These are phyloP conservation scores for Salmo trutta DNA, from an alignment of 2,797 vertebrate species.

Conservation along the genomic window DNA sequence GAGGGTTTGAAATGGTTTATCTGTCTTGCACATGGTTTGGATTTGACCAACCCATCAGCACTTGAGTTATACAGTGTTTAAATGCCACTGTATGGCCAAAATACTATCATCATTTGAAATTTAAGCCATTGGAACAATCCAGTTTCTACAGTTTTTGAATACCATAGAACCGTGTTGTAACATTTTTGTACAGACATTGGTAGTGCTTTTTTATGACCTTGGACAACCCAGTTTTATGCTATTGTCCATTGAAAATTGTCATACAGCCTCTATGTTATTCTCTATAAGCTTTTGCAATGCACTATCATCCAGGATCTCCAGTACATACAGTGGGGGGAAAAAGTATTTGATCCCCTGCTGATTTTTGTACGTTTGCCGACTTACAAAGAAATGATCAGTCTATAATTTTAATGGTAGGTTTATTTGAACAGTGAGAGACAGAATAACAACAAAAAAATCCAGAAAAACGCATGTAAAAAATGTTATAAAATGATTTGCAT, in stretches of 20 bases:
- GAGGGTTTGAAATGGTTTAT: slow-evolving; percentile 56
- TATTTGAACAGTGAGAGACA: no score
- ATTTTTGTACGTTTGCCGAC: no score
- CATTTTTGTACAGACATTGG: slow-evolving; percentile 1
- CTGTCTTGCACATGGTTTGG: slow-evolving; percentile 59
- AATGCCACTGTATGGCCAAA: slow-evolving; percentile 15
- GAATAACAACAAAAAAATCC: no score
- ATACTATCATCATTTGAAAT: slow-evolving; percentile 7
- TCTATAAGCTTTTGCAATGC: not conserved
- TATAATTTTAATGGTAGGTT: no score
- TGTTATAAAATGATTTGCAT: no score
- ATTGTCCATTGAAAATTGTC: not conserved
- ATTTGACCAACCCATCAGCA: slow-evolving; percentile 26
- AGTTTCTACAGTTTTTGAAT: slow-evolving; percentile 24
- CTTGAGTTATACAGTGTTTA: slow-evolving; percentile 39
- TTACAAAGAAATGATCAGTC: no score
- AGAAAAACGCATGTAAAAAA: no score
- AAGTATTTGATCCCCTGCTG: no score
- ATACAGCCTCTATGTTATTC: not conserved
- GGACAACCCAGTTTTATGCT: not conserved
- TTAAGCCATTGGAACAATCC: slow-evolving; percentile 36
- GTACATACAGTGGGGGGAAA: not conserved
- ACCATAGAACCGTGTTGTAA: slow-evolving; percentile 3
- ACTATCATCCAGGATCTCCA: not conserved
- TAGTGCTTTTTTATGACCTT: slow-evolving; percentile 5